Conservation (phyloP, 1,140 invertebrate species). For the Lasaia peninsularis region DNA sequence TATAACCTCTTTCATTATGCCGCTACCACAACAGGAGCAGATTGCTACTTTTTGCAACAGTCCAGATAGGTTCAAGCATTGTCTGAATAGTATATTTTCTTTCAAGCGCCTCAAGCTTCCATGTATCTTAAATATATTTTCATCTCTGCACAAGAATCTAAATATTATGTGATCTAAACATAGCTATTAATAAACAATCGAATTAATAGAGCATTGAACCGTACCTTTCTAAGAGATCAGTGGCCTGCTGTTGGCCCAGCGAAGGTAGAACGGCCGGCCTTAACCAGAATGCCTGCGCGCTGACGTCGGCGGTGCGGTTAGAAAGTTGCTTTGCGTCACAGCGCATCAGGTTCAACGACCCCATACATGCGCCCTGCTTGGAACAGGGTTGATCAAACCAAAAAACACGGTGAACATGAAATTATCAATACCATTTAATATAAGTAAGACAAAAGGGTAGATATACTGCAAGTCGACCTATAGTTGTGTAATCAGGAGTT, state of each 20-base stretch:
- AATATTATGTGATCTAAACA: not conserved
- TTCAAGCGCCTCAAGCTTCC: no score
- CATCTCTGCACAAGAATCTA: no score
- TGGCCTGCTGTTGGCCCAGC: slow-evolving; percentile 26
- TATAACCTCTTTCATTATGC: no score
- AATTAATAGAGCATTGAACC: slow-evolving; percentile 1
- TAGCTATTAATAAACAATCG: slow-evolving; percentile 2
- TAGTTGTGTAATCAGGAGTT: no score
- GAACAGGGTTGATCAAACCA: slow-evolving; percentile 12
- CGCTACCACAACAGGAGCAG: no score
- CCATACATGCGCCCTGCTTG: slow-evolving; percentile 24
- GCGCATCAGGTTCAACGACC: slow-evolving; percentile 28
- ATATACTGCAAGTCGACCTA: no score
- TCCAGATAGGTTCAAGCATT: no score
- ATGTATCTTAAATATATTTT: no score
- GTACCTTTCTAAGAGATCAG: slow-evolving; percentile 10
- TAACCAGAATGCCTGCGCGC: slow-evolving; percentile 27
- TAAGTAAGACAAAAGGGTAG: no score
- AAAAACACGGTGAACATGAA: not conserved
- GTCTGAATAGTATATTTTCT: no score
- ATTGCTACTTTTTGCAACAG: no score
- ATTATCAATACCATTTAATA: not conserved
- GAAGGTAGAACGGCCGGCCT: slow-evolving; percentile 35
- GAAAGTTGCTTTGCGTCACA: slow-evolving; percentile 39
- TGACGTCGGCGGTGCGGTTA: slow-evolving; percentile 33